A percentile compares a stretch with the other conserved stretches of the same genome.
Evolutionary conservation across 2,888 invertebrate species (phyloP).

Genomic region (Calameuta pallipes): DNA sequence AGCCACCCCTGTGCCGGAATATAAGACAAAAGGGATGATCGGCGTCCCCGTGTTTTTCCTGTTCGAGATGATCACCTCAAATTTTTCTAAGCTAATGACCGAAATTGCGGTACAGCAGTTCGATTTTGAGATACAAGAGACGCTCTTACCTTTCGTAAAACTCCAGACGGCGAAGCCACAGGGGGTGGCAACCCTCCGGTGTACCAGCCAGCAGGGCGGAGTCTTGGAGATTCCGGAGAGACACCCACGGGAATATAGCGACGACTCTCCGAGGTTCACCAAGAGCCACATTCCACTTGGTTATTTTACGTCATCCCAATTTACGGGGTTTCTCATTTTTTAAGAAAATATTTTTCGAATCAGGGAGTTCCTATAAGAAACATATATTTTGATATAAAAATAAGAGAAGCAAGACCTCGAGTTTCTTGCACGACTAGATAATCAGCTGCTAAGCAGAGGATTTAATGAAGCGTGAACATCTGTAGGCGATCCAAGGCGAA

Average conservation of each 20-base stretch:
- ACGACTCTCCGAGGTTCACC: slow-evolving; percentile 52
- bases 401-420: background rate
- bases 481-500: background rate
- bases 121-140: slow-evolving; percentile 8
- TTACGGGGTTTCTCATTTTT: background rate
- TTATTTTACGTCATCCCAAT: background rate
- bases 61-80: background rate
- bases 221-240: slow-evolving; percentile 45
- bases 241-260: slow-evolving; percentile 33
- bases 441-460: slow-evolving; percentile 1
- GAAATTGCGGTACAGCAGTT: slow-evolving; percentile 13
- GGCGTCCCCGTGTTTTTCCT: slow-evolving; percentile 9
- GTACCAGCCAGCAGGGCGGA: slow-evolving; percentile 60
- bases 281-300: slow-evolving; percentile 23
- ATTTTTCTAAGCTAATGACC: background rate
- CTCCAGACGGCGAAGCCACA: slow-evolving; percentile 19
- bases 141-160: background rate
- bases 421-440: background rate
- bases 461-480: slow-evolving; percentile 8
- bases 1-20: slow-evolving; percentile 23
- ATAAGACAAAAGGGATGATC: slow-evolving; percentile 10
- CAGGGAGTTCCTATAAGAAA: background rate
- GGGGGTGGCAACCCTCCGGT: slow-evolving; percentile 58
- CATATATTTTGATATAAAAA: background rate
- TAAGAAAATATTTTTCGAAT: background rate